Evolutionary conservation across 2,797 vertebrate species (phyloP).

Genomic region (Betta splendens): DNA sequence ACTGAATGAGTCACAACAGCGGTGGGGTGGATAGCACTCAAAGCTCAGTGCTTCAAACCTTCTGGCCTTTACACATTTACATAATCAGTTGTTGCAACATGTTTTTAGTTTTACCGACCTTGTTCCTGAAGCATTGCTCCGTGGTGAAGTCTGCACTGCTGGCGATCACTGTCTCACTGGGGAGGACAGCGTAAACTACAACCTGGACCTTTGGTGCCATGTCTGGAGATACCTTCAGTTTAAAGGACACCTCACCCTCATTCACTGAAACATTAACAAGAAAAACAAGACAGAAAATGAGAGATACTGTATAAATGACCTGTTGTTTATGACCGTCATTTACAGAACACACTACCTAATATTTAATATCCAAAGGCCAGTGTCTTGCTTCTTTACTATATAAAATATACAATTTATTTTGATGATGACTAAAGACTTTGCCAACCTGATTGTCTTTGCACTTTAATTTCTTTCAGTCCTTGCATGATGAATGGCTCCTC

Average conservation of each 20-base stretch:
- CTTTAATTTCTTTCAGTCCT: slow-evolving; percentile 21
- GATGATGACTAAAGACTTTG: background rate
- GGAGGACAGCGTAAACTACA: slow-evolving; percentile 66
- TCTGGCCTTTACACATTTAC: too few species aligned
- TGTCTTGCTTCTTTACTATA: too few species aligned
- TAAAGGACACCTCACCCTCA: slow-evolving; percentile 60
- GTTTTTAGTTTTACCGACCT: slow-evolving; percentile 70
- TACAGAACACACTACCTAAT: too few species aligned
- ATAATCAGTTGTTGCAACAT: too few species aligned
- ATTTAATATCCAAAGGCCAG: too few species aligned
- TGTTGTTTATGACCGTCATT: too few species aligned
- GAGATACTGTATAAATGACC: too few species aligned
- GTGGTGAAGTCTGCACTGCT: slow-evolving; percentile 52
- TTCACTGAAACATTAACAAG: slow-evolving; percentile 61
- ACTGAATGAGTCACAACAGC: too few species aligned
- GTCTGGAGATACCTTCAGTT: slow-evolving; percentile 52
- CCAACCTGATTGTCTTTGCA: slow-evolving; percentile 45
- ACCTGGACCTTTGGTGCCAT: slow-evolving; percentile 70
- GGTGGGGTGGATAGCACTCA: too few species aligned
- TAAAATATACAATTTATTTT: too few species aligned
- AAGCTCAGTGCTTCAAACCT: too few species aligned
- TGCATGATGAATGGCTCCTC: slow-evolving; percentile 52
- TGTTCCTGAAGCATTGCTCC: slow-evolving; percentile 75
- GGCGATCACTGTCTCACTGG: slow-evolving; percentile 68
- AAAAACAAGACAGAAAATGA: too few species aligned